These are phyloP conservation scores for Polyommatus iphigenia DNA, from an alignment of 2,888 invertebrate species.

Conservation along the genomic window DNA sequence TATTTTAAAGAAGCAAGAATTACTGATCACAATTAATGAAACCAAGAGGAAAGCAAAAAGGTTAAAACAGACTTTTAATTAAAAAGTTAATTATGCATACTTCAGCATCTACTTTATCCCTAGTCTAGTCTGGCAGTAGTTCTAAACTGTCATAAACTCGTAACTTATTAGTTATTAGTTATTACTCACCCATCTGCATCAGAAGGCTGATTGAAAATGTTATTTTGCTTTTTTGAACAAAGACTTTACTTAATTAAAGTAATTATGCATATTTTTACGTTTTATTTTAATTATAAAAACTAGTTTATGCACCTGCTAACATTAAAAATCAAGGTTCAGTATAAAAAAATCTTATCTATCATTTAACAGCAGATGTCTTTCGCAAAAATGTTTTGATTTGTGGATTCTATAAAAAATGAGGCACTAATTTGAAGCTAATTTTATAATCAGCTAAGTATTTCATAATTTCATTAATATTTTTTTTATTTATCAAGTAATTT, in stretches of 20 bases:
- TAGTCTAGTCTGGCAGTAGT: neutral
- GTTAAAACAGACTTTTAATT: neutral
- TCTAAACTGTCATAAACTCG: neutral
- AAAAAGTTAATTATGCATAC: neutral
- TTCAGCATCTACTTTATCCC: neutral
- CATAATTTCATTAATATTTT: no score
- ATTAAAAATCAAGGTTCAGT: slow-evolving; percentile 6
- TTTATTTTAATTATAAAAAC: neutral
- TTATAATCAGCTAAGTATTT: no score
- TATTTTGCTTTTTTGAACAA: neutral
- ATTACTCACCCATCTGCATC: slow-evolving; percentile 8
- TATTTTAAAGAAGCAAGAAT: no score
- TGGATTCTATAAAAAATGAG: neutral
- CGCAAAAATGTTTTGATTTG: neutral
- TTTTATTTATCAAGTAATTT: no score
- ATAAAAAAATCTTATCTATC: neutral
- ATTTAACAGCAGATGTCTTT: slow-evolving; percentile 10
- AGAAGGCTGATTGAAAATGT: neutral
- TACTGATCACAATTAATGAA: no score
- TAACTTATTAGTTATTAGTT: no score
- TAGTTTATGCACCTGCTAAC: slow-evolving; percentile 23
- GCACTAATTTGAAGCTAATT: neutral
- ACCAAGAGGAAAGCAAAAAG: neutral
- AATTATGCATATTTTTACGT: no score
- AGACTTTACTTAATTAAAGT: no score